A percentile compares a stretch with the other conserved stretches of the same genome.
Conservation (phyloP, 2,797 vertebrate genomes). For the Anguilla megastoma region DNA sequence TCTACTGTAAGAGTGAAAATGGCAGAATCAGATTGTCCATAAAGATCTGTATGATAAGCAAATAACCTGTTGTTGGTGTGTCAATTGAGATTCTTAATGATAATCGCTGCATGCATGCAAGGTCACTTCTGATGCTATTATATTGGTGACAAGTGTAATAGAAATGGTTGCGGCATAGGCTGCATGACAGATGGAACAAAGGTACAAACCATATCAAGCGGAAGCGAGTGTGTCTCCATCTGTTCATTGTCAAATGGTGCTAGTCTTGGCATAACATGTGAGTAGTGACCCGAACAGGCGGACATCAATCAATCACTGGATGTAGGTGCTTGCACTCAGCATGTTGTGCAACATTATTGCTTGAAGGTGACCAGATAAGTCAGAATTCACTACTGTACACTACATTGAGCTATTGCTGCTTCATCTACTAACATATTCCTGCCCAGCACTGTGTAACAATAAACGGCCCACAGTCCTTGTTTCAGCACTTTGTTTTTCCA, state of each 20-base stretch:
- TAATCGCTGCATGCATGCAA: not conserved
- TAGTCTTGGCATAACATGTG: not conserved
- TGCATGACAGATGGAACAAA: not conserved
- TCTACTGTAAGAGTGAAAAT: not conserved
- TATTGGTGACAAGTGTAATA: not conserved
- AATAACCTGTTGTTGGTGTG: not conserved
- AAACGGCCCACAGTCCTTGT: too few relatives aligned
- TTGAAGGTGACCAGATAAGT: not conserved
- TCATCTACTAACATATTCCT: too few relatives aligned
- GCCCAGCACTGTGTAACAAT: too few relatives aligned
- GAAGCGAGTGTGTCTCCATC: not conserved
- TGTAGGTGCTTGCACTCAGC: too few relatives aligned
- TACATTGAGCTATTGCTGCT: not conserved
- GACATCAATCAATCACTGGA: not conserved
- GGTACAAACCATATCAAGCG: too few relatives aligned
- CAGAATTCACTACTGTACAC: not conserved
- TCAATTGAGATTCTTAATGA: not conserved
- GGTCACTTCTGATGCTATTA: too few relatives aligned
- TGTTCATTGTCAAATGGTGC: not conserved
- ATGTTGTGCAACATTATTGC: not conserved
- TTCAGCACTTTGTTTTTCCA: too few relatives aligned
- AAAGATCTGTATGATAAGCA: not conserved
- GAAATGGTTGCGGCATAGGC: not conserved
- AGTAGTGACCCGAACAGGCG: not conserved
- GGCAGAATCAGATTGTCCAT: not conserved